These are phyloP conservation scores for Dolichoris vasculosae DNA, from an alignment of 1,140 invertebrate genomes.

Conservation along the genomic window DNA sequence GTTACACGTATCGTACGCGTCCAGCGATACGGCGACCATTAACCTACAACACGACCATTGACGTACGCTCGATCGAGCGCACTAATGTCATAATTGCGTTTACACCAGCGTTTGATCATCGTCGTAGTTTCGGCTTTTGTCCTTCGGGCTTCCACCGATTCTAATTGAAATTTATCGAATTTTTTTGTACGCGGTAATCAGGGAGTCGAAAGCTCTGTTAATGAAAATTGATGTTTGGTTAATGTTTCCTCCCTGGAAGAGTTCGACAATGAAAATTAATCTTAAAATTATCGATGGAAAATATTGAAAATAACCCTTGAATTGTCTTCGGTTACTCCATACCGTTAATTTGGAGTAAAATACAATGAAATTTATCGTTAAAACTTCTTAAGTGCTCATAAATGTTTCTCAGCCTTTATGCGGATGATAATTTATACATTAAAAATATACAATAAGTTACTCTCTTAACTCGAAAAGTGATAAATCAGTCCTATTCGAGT, in stretches of 20 bases:
- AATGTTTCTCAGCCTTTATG: not conserved
- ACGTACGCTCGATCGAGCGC: constrained; percentile 29
- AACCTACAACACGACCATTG: constrained; percentile 33
- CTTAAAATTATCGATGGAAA: not conserved
- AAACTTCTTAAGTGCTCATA: not conserved
- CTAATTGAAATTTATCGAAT: constrained; percentile 42
- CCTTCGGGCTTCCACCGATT: not conserved
- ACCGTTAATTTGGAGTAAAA: not conserved
- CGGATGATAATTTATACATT: not conserved
- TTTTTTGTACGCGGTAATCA: constrained; percentile 21
- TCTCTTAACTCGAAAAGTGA: not conserved
- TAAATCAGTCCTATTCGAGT: not conserved
- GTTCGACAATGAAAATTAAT: not conserved
- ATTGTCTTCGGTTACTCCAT: not conserved
- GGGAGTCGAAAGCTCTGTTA: not conserved
- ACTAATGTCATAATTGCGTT: constrained; percentile 39
- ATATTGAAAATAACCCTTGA: not conserved
- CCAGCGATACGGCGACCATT: not conserved
- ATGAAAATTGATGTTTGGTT: not conserved
- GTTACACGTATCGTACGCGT: not conserved
- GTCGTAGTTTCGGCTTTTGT: constrained; percentile 14
- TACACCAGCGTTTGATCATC: not conserved
- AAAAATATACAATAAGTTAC: constrained; percentile 2
- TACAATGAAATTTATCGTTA: constrained; percentile 1
- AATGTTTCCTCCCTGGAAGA: not conserved